These are phyloP conservation scores for Agriopis aurantiaria DNA, from an alignment of 2,888 invertebrate species.

Conservation along the genomic window DNA sequence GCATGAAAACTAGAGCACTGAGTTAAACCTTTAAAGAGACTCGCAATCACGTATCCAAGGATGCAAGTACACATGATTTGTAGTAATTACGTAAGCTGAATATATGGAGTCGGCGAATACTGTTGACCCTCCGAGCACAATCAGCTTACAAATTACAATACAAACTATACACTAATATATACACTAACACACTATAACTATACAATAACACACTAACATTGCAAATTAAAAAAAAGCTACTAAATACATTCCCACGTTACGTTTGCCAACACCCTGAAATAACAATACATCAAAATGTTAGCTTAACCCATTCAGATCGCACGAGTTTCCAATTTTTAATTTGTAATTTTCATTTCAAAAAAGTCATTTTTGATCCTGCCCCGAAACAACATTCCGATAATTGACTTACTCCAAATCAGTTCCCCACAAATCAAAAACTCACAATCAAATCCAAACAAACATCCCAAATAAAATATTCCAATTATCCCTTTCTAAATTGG, in stretches of 20 bases:
- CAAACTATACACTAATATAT: too few species aligned
- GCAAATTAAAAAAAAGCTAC: neutral
- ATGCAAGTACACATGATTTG: too few species aligned
- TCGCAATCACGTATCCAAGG: too few species aligned
- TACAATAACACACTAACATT: too few species aligned
- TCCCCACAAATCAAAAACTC: slow-evolving; percentile 42
- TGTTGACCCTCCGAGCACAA: too few species aligned
- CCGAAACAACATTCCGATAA: slow-evolving; percentile 40
- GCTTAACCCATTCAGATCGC: slow-evolving; percentile 8
- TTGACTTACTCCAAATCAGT: slow-evolving; percentile 41
- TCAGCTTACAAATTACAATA: too few species aligned
- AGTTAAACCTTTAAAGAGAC: too few species aligned
- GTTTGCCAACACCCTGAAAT: neutral
- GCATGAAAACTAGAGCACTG: too few species aligned
- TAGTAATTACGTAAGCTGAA: too few species aligned
- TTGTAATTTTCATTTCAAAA: slow-evolving; percentile 31
- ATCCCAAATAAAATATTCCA: slow-evolving; percentile 43
- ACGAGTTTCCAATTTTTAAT: slow-evolving; percentile 16
- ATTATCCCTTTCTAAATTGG: slow-evolving; percentile 40
- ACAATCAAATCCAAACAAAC: slow-evolving; percentile 44
- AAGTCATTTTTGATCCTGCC: slow-evolving; percentile 22
- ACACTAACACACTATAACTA: too few species aligned
- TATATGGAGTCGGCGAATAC: too few species aligned
- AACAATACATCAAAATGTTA: slow-evolving; percentile 22
- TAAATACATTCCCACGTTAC: neutral